Evolutionary conservation across 2,888 invertebrate genomes (phyloP), one percentile per base, ranked within the genome.

Genomic region (Apodemia mormo): DNA sequence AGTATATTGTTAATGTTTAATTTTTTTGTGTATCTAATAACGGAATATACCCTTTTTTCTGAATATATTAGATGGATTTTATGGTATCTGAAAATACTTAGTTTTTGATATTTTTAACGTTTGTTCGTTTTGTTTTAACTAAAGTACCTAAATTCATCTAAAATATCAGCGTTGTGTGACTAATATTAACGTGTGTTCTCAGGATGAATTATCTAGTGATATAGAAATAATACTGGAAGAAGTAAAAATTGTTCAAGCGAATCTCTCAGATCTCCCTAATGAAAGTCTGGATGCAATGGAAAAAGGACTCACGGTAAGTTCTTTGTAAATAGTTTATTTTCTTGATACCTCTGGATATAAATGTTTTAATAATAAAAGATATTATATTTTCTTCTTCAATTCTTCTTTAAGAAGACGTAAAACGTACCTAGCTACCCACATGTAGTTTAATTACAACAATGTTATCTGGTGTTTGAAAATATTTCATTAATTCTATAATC

Each of bases 201-300:
- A 95, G 95, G 95, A 95, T 87, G 87, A 93, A 83, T 93, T 95
- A 83, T 93, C 94, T 89, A 94, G 94, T 92, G 96, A 96, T 88
- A 94, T 97, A 85, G 95, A 95, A 86, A 94, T 94, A 82, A 94
- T 97, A 79, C 95, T 96, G 79, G 94, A 94, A 85, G 95, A 95
- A 80, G 94, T 97, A 77, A 94, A 94, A 78, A 93, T 93, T 77
- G 95, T 96, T 74, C 96, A 97, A 92, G 94, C 94, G 75, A 94
- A 94, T 77, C 94, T 96, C 78, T 94, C 94, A 71, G 94, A 95
- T 81, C 94, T 97, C 77, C 96, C 97, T 29, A 94, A 94, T 76
- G 95, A 95, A 83, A 96, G 95, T 84, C 94, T 96, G 78, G 95
- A 95, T 76, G 94, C 95, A 69, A 96, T 97, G 96, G 94, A 96